Conservation (phyloP, 2,113 vertebrate genomes). For the Rostratula benghalensis region DNA sequence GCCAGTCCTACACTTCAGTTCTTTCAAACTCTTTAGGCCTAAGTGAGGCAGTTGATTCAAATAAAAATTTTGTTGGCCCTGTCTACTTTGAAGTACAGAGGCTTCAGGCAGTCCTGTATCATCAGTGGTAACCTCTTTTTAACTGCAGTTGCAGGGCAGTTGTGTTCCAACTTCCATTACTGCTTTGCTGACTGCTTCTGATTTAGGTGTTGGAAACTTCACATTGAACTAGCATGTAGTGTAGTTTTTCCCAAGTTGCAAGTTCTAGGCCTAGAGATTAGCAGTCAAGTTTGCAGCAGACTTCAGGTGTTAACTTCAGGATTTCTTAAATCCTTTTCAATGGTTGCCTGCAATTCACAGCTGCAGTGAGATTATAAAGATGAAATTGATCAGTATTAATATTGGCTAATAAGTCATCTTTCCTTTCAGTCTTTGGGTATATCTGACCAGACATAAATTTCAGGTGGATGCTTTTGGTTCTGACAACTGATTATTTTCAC, state of each 20-base stretch:
- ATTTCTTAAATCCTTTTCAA: neutral
- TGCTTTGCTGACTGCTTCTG: neutral
- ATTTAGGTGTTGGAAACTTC: neutral
- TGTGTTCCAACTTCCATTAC: neutral
- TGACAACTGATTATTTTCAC: constrained; percentile 5
- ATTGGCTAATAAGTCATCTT: neutral
- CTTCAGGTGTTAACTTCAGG: neutral
- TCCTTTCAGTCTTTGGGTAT: neutral
- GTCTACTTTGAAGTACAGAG: neutral
- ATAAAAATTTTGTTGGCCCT: neutral
- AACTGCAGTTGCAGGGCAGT: neutral
- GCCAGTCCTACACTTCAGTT: neutral
- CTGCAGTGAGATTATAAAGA: neutral
- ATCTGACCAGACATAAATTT: neutral
- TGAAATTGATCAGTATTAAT: neutral
- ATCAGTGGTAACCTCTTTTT: neutral
- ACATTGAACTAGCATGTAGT: neutral
- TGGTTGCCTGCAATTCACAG: neutral
- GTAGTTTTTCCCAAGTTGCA: neutral
- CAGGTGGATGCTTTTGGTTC: neutral
- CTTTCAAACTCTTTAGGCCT: neutral
- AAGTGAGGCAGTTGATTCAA: neutral
- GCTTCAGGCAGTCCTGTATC: neutral
- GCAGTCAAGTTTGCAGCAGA: neutral
- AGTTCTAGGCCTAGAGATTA: neutral